Base-by-base conservation (phyloP, 2,113 vertebrate species). In the Aspidoscelis tigris region DNA sequence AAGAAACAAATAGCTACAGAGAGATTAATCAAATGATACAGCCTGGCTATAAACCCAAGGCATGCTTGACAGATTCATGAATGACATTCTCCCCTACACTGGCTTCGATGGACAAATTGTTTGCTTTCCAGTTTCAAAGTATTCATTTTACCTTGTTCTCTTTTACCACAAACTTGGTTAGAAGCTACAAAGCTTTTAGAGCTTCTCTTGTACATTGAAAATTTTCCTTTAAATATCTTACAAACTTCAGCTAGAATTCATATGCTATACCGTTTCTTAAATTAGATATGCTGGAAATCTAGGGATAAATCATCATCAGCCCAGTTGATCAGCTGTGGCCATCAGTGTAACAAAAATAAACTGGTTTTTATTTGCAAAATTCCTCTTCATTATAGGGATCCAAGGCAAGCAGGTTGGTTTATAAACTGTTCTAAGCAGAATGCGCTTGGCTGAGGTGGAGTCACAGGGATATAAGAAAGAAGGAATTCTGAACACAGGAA, bases 21-120 rank as follows among this genome's bases (percentile, higher is more conserved):
- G 81, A 58, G 88, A 64, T 10, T 72, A 84, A 80, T 71, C 9
- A 3, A 53, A 72, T 70, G 47, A 83, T 64, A 68, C 39, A 73
- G 77, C 20, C 16, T 24, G 8, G 41, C 76, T 5, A 41, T 18
- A 26, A 53, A 33, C 73, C 24, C 24, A 7, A 9, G 11, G 21
- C 1, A 69, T 69, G 73, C 65, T 69, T 69, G 21, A 69, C 47
- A 22, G 5, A 55, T 21, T 76, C 11, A 68, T 4, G 3, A 55
- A 22, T 18, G 8, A 77, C 10, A 69, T 44, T 82, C 14, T 50
- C 41, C 24, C 33, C 47, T 22, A 7, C 1, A 11, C 16, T 26
- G 4, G 2, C 39, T 66, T 53, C 43, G 33, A 0, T 4, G 65
- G 76, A 64, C 41, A 58, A 22, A 22, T 75, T 74, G 4, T 1